Conservation (phyloP, 2,113 vertebrate genomes). For the Clarias magur region DNA sequence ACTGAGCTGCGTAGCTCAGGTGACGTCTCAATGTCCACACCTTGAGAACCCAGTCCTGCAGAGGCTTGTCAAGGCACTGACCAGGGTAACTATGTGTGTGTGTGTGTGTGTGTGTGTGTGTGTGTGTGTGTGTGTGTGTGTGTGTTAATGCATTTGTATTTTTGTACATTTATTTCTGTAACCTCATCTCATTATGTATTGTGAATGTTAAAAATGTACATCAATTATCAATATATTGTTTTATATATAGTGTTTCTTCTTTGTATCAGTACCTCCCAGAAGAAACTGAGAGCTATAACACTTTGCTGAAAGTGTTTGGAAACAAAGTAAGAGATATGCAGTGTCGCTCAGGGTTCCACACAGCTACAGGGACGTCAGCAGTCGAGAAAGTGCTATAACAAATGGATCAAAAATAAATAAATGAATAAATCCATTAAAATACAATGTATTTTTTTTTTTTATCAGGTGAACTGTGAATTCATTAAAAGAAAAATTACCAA, state of each 20-base stretch:
- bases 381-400: not conserved
- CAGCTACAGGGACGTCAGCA: not conserved
- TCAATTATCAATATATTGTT: not conserved
- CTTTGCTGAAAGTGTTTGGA: conserved; percentile 64
- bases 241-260: not conserved
- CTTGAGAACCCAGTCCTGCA: conserved; percentile 71
- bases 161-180: not conserved
- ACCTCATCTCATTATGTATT: not conserved
- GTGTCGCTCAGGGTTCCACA: conserved; percentile 40
- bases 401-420: conserved; percentile 15
- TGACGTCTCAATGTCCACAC: conserved; percentile 69
- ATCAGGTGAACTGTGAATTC: not conserved
- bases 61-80: conserved; percentile 69
- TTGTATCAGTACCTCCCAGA: conserved; percentile 61
- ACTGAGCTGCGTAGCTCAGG: conserved; percentile 71
- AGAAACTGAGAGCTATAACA: conserved; percentile 54
- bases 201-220: not conserved
- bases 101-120: not conserved
- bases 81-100: conserved; percentile 63
- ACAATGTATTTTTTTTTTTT: not conserved
- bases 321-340: conserved; percentile 59
- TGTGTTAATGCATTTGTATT: not conserved
- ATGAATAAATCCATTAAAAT: not conserved
- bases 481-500: too few relatives aligned
- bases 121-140: not conserved